Base-by-base conservation (phyloP, 2,113 vertebrate genomes). In the Bombycilla garrulus region DNA sequence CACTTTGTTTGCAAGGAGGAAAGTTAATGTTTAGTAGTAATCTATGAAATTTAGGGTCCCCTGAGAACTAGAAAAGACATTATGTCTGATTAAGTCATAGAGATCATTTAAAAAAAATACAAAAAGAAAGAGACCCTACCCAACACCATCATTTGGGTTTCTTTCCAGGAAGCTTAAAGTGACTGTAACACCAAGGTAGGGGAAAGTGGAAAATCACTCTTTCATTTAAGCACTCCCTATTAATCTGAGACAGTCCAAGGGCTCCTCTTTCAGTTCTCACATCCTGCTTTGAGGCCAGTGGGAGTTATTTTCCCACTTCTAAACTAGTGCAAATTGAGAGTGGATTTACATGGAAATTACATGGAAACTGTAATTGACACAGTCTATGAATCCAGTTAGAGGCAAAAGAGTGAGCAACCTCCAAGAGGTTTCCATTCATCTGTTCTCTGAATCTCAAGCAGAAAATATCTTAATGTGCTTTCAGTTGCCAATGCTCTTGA, bases 1-100 rank as follows among this genome's bases (percentile, higher is more conserved):
- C 92, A 61, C 35, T 97, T 96, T 97, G 56, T 89, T 95, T 78
- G 79, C 67, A 96, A 61, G 94, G 93, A 96, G 58, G 54, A 19
- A 96, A 95, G 92, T 85, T 95, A 65, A 23, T 57, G 20, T 35
- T 90, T n/a, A 86, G 56, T 36, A 91, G 58, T 83, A 95, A 92
- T 84, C 18, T 57, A 61, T 71, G 89, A 96, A 92, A 86, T 92
- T 58, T 93, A 54, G 24, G 42, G 31, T 70, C 65, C 47, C 66
- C 28, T 72, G 70, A 38, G 67, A 96, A 60, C 25, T 42, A 53
- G 8, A 86, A 62, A 71, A 69, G 3, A 4, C 38, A 33, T 90
- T 90, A 90, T 45, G n/a, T 57, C 62, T 88, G 74, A 86, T 74
- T 15, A 69, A 95, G 35, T 86, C 33, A 72, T 18, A 87, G 65